Base-by-base conservation (phyloP, 1,140 invertebrate species). In the Drosophila simulans region DNA sequence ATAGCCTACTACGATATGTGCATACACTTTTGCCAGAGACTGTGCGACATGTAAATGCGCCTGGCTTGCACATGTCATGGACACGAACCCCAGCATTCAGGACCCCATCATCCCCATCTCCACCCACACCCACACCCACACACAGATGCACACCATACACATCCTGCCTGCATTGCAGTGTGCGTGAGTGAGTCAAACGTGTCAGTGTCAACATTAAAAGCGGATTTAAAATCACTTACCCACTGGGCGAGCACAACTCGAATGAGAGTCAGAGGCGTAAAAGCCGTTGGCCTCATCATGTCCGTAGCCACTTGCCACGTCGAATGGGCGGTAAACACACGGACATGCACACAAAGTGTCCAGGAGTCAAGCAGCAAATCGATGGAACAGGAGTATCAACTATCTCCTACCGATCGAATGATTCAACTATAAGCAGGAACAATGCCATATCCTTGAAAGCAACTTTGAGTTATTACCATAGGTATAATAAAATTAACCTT, bases 171-270 rank as follows among this genome's bases (percentile, higher is more conserved):
- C 53, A 37, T 15, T 20, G 54, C 35, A 31, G 15, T 40, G 17
- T 43, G 45, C 42, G 17, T 34, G 17, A 40, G 17, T 34, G 17
- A 52, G 65, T 59, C 82, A 80, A 75, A 78, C 79, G 88, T 89
- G 89, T 90, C 84, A 82, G 84, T 91, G 89, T 91, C 89, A 91
- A 91, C 89, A 91, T 91, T 91, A 89, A 91, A 90, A 91, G 89
- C 89, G 89, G 89, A 91, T 91, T 91, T 91, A 91, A 90, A 90
- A 90, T 90, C 85, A 90, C 86, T 90, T 77, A 80, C 79, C 66
- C 75, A 63, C 62, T 49, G 15, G 64, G 51, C 59, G 34, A 31
- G 25, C 22, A 5, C 25, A 46, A 53, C 25, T 39, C 57, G 64
- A 57, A 65, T 62, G 53, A 52, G 82, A 75, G 68, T 88, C 83